Conservation (phyloP, 2,113 vertebrate genomes). For the Struthio camelus region DNA sequence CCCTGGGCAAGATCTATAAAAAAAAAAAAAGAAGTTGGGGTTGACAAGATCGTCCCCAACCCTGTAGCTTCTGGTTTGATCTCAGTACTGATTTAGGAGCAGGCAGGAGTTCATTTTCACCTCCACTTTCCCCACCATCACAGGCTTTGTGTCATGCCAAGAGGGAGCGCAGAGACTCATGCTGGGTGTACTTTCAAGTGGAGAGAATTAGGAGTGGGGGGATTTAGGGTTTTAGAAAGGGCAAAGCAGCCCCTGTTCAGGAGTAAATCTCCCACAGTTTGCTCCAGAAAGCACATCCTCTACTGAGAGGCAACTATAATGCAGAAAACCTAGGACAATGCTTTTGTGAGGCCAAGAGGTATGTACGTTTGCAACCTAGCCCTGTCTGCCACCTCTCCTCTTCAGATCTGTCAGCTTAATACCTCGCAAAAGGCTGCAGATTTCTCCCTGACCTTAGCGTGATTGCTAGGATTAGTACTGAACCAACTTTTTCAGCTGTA, state of each 20-base stretch:
- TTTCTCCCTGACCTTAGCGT: background rate
- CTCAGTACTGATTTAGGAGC: background rate
- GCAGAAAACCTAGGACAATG: background rate
- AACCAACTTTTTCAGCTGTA: constrained; percentile 35
- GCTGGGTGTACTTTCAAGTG: background rate
- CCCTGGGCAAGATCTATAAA: background rate
- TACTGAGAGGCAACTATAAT: background rate
- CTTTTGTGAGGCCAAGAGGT: background rate
- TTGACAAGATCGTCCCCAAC: background rate
- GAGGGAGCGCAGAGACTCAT: too few relatives aligned
- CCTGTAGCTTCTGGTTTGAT: background rate
- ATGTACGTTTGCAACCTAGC: background rate
- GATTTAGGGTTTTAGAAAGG: background rate
- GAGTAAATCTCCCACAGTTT: background rate
- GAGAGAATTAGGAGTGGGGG: background rate
- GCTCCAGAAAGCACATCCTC: background rate
- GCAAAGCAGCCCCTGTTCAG: background rate
- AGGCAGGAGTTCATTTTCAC: background rate
- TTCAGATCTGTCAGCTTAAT: background rate
- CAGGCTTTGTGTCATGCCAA: background rate
- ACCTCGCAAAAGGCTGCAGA: background rate
- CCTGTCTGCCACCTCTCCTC: background rate
- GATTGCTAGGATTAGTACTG: constrained; percentile 32
- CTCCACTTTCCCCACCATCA: background rate
- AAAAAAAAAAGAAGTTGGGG: background rate